Base-by-base conservation (phyloP, 2,113 vertebrate species). In the Crotophaga sulcirostris region DNA sequence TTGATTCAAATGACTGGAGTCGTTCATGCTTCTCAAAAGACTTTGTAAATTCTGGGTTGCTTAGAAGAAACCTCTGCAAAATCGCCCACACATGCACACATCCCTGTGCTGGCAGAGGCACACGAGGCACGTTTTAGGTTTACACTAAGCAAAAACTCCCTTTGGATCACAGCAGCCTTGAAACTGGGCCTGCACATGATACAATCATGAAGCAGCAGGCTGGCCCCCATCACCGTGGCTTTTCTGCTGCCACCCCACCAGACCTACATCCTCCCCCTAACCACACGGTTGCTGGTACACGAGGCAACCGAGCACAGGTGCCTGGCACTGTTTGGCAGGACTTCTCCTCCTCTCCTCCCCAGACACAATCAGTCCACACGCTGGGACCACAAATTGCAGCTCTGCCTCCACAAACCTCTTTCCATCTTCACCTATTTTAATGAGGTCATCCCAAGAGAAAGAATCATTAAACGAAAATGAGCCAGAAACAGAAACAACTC, bases 281-380 rank as follows among this genome's bases (percentile, higher is more conserved):
- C n/a, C 4, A 6, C 11, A 7, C 3, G 2, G 76, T 7, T 3
- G 3, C 29, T 9, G 17, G 20, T 13, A 33, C 3, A 1, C 5
- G 13, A 33, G 5, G 31, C 21, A 44, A 28, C 8, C 0, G 0
- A 38, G 40, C 3, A 12, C 45, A 42, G n/a, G 45, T 5, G 8
- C 19, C 9, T 0, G 0, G 56, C 0, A 0, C 36, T 13, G 52
- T 31, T 2, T 47, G 10, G 40, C 31, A 8, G 18, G 44, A 54
- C 38, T 42, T 20, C 21, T 74, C 6, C 0, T 26, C 29, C 59
- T 44, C 13, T 24, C 38, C 36, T 77, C 34, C 51, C 10, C 23
- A 21, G 58, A 14, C 14, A 31, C 11, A 52, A 6, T 49, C 47
- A 49, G 62, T 40, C 62, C 62, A 42, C 17, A 3, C 13, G 28